Percentiles rank a stretch among this genome's conserved stretches.
Conservation (phyloP, 2,113 vertebrate genomes). For the Accipiter virgatus region DNA sequence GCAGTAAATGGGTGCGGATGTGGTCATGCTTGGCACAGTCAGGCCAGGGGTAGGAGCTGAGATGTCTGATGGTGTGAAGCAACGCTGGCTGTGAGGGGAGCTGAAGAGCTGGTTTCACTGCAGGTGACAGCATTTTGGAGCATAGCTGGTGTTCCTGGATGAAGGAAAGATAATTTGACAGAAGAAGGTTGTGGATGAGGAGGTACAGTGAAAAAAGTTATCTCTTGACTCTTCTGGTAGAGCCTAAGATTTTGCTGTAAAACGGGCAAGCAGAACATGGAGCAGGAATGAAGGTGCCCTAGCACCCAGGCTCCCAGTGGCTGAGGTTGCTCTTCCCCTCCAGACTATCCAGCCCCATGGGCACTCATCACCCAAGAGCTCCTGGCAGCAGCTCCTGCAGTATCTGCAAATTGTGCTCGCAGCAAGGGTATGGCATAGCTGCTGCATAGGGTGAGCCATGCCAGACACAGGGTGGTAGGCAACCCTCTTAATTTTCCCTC, state of each 20-base stretch:
- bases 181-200: not conserved
- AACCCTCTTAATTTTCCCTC: not conserved
- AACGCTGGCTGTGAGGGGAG: not conserved
- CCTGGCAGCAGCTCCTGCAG: not conserved
- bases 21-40: not conserved
- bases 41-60: not conserved
- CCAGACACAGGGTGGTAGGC: not conserved
- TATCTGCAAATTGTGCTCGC: not conserved
- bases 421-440: not conserved
- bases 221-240: not conserved
- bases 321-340: not conserved
- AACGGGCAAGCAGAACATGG: not conserved
- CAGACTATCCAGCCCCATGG: not conserved
- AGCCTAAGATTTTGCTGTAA: not conserved
- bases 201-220: not conserved
- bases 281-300: not conserved
- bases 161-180: not conserved
- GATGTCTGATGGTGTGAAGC: not conserved
- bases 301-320: not conserved
- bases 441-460: accelerated
- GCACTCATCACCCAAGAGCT: not conserved
- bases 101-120: not conserved
- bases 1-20: not conserved
- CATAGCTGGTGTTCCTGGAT: not conserved
- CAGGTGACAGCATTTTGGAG: not conserved